Evolutionary conservation across 2,888 invertebrate species (phyloP), one percentile per base, ranked within the genome.

Genomic region (Yponomeuta plumbellus): DNA sequence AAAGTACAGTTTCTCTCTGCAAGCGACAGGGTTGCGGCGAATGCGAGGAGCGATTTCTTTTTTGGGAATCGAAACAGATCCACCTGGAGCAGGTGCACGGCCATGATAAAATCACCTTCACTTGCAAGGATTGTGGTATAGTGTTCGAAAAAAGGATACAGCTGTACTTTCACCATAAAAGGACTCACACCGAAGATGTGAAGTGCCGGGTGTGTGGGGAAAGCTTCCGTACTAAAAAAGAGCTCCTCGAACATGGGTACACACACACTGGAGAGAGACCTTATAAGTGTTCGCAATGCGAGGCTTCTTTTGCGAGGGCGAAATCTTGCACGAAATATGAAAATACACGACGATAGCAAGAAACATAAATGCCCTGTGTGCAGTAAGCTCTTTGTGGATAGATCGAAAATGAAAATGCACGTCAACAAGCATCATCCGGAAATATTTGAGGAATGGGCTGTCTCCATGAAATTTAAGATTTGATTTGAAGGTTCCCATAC

Each of bases 101-200:
- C 5, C 66, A 67, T 58, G 67, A 62, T 11, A 68, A 56, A 64
- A 61, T n/a, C 34, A 22, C 39, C 11, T 69, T 65, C 62, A 22
- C 63, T 17, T 70, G 70, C 66, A 59, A 64, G 22, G 67, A 68
- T 61, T 70, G 69, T 65, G 67, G 63, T n/a, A 40, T 63, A 59
- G 68, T 67, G 1, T 70, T 68, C 26, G 62, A 56, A 4, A 65
- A 67, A 23, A 65, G 69, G 3, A 64, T 61, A 5, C 56, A 39
- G 13, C 61, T 68, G 17, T 67, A 68, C 44, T 52, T 62, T n/a
- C 70, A 70, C 34, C 68, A 69, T n/a, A 70, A 67, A 58, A 58
- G 56, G 11, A 52, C 61, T 2, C 70, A 70, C 40, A 56, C 65
- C 0, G 26, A 57, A 3, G 65, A 57, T 11, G 22, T 22, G 17